Base-by-base conservation (phyloP, 2,797 vertebrate species). In the Tolypeutes matacus region DNA sequence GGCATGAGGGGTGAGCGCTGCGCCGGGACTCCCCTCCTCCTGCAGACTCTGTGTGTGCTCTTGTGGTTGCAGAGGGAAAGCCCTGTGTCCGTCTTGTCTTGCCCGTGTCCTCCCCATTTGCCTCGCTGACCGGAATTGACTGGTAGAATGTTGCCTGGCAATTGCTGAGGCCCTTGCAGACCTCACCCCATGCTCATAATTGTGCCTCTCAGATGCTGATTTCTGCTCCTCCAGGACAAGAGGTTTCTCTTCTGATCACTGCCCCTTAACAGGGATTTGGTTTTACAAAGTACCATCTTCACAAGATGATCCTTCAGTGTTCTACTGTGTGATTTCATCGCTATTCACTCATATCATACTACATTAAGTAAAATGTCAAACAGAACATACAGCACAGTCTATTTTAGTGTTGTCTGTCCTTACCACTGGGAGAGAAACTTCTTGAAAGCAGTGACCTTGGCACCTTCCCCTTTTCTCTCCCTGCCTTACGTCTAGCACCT, bases 401-500 rank as follows among this genome's bases (percentile, higher is more conserved):
- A 7, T n/a, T 31, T 12, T 27, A 31, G 5, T 14, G 18, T 11
- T 13, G 8, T 14, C 34, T 23, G 3, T 67, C 17, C 53, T 25
- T 4, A 25, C 15, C 7, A 0, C n/a, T 14, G 60, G 42, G 31
- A 53, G 15, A 11, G 4, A 12, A 2, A 6, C 5, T 20, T 31
- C 6, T 2, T 21, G 18, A 25, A 29, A 73, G 4, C n/a, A 3
- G 1, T 11, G 10, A 13, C 7, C 3, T 5, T 15, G 34, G 42
- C 4, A 4, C 34, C 58, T 27, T 23, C 65, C 58, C 8, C 1
- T 23, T 12, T 69, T 25, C 25, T 46, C 20, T 85, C 13, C 25
- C 9, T 7, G 0, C 6, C 0, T 7, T 20, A 3, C 3, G 13
- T 23, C 49, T 3, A n/a, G 25, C 42, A 86, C 51, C 15, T 18